Conservation (phyloP, 2,113 vertebrate genomes). For the Indicator indicator region DNA sequence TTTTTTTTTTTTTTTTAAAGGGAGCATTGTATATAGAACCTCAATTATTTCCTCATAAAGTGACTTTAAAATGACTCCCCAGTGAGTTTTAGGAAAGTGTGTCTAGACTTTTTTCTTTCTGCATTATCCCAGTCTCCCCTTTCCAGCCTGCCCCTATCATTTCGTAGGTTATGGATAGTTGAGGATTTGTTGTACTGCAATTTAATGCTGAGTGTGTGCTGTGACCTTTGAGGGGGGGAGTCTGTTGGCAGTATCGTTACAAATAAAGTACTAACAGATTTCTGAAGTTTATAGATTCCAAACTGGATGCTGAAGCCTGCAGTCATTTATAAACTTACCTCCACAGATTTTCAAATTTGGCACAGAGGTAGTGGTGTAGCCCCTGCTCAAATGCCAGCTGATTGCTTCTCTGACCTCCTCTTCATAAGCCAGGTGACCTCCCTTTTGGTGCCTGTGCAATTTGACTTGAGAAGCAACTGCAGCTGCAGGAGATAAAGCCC, state of each 20-base stretch:
- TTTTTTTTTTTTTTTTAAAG: conserved; percentile 39
- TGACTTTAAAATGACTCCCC: conserved; percentile 77
- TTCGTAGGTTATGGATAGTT: conserved; percentile 74
- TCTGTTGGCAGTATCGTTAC: conserved; percentile 69
- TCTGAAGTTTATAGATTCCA: conserved; percentile 59
- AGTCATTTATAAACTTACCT: conserved; percentile 4
- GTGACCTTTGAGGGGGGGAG: conserved; percentile 71
- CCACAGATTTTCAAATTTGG: not conserved
- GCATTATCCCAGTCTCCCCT: conserved; percentile 59
- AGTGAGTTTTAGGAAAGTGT: conserved; percentile 74
- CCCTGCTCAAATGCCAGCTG: not conserved
- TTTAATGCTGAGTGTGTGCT: conserved; percentile 66
- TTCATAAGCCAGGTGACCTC: not conserved
- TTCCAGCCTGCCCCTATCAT: conserved; percentile 67
- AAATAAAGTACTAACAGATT: conserved; percentile 70
- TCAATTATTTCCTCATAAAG: conserved; percentile 81
- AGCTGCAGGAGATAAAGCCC: not conserved
- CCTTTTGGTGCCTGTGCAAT: not conserved
- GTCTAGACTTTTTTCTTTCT: conserved; percentile 79
- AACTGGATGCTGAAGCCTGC: conserved; percentile 24
- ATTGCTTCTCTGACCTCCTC: not conserved
- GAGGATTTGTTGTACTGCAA: conserved; percentile 78
- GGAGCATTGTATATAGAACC: conserved; percentile 74
- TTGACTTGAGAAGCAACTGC: not conserved
- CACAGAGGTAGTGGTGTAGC: not conserved